A percentile compares a stretch with the other conserved stretches of the same genome.
These are phyloP conservation scores for Pogonocherus hispidulus DNA, from an alignment of 2,888 invertebrate genomes.

Conservation along the genomic window DNA sequence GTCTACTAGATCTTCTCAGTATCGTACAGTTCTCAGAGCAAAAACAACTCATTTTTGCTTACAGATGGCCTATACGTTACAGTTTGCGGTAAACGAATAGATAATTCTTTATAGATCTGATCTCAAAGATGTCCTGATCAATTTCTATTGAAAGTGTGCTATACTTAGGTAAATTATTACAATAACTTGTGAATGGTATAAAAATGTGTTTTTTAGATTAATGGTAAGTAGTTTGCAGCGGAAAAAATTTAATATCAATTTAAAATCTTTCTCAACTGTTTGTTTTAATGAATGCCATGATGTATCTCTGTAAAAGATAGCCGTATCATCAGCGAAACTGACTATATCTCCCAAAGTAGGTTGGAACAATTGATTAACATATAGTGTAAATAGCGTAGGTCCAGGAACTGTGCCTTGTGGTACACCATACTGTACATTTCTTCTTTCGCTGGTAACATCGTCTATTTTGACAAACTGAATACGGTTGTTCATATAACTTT, in stretches of 20 bases:
- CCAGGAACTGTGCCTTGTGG: not conserved
- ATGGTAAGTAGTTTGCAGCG: not conserved
- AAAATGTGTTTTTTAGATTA: not conserved
- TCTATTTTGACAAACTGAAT: not conserved
- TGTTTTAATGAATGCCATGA: not conserved
- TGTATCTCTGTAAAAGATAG: not conserved
- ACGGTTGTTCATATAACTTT: not conserved
- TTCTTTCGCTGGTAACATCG: not conserved
- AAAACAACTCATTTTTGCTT: too few relatives aligned
- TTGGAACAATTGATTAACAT: not conserved
- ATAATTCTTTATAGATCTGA: not conserved
- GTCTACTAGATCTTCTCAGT: too few relatives aligned
- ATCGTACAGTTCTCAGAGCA: too few relatives aligned
- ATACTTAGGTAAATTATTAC: not conserved
- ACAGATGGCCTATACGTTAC: too few relatives aligned
- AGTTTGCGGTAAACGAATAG: too few relatives aligned
- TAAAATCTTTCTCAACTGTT: not conserved
- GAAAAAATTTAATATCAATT: not conserved
- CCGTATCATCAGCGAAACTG: not conserved
- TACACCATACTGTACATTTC: not conserved
- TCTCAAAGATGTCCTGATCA: not conserved
- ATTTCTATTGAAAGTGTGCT: not conserved
- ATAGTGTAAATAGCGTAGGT: not conserved
- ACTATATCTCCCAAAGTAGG: not conserved
- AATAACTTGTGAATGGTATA: not conserved